phyloP scores from a whole-genome alignment of 2,797 vertebrate species.

The Melopsittacus undulatus region DNA sequence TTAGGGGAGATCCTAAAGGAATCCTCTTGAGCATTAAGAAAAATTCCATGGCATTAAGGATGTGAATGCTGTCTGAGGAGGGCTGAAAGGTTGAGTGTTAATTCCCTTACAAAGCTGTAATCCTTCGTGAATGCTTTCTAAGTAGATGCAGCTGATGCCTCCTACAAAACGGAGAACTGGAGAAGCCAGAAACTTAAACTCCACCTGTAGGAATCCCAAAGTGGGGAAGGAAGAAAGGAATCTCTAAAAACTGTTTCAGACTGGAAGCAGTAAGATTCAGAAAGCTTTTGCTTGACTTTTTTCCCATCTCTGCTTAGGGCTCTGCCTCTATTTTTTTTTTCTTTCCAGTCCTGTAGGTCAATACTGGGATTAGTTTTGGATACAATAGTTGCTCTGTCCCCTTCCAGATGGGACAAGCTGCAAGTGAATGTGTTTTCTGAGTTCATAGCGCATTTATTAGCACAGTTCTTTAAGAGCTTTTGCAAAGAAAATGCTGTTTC shows the following conservation, averaged over 20 bases:
- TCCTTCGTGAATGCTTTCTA: neutral
- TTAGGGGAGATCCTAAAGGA: neutral
- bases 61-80: constrained; percentile 11
- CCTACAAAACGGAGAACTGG: neutral
- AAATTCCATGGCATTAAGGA: constrained; percentile 24
- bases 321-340: neutral
- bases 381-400: neutral
- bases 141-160: constrained; percentile 9
- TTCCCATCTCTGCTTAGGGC: neutral
- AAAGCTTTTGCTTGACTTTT: neutral
- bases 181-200: neutral
- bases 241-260: neutral
- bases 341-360: neutral
- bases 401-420: neutral
- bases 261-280: neutral
- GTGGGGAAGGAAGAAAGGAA: neutral
- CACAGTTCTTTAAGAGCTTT: neutral
- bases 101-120: constrained; percentile 43
- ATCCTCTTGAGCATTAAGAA: constrained; percentile 10
- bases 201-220: neutral
- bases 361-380: neutral
- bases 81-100: constrained; percentile 26
- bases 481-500: neutral
- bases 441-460: neutral
- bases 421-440: neutral